Conservation (phyloP, 2,113 vertebrate species). For the Motacilla alba region DNA sequence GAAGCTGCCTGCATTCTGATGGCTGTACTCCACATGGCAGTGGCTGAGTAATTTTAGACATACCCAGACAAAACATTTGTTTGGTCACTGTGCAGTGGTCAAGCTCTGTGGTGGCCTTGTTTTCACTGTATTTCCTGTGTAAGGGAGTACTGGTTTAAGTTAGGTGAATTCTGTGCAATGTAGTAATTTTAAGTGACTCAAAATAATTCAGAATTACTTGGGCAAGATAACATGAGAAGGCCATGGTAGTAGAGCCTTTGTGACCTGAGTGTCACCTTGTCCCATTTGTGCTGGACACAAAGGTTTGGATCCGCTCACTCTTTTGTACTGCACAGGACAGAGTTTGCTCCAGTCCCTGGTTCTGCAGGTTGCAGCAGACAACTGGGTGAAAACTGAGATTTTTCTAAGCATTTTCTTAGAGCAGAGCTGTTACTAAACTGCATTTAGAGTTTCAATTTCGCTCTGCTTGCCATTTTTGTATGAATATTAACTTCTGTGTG, state of each 20-base stretch:
- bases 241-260: not conserved
- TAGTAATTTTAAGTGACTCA: not conserved
- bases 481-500: not conserved
- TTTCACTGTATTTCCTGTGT: not conserved
- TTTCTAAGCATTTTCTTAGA: not conserved
- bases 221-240: not conserved
- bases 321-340: not conserved
- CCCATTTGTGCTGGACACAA: not conserved
- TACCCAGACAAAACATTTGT: not conserved
- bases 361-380: not conserved
- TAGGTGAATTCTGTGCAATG: not conserved
- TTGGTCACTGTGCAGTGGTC: not conserved
- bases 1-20: not conserved
- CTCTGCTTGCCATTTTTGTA: not conserved
- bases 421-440: not conserved
- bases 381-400: not conserved
- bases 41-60: not conserved
- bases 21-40: not conserved
- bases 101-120: not conserved
- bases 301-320: not conserved
- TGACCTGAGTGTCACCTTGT: not conserved
- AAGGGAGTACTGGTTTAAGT: not conserved
- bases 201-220: not conserved
- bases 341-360: not conserved
- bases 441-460: not conserved